Base-by-base conservation (phyloP, 2,888 invertebrate genomes). In the Branchellion lobata region DNA sequence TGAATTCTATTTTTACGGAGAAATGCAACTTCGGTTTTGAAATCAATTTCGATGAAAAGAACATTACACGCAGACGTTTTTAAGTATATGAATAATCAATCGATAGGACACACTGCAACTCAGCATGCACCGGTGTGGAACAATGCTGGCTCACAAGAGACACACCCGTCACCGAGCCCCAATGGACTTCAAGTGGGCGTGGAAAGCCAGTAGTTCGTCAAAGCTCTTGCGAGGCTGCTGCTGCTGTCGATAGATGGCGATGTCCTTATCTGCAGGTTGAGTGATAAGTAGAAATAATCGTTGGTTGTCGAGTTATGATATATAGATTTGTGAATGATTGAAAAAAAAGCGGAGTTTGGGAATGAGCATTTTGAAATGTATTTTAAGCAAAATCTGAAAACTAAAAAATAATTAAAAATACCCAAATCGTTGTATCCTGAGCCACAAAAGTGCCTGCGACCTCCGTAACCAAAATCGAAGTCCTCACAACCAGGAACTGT, bases 381-480 rank as follows among this genome's bases (percentile, higher is more conserved):
- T n/a, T n/a, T n/a, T n/a, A n/a, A n/a, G n/a, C n/a, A n/a, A n/a
- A n/a, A n/a, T n/a, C n/a, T n/a, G n/a, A n/a, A n/a, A n/a, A n/a
- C n/a, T n/a, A n/a, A n/a, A n/a, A n/a, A n/a, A n/a, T n/a, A n/a
- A n/a, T n/a, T n/a, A n/a, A n/a, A n/a, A n/a, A n/a, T 53, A 75
- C 75, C 75, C n/a, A 75, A 21, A 21, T 75, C 75, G 53, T 40
- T 21, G 31, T 75, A 75, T 5, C 51, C 51, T n/a, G 75, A 47
- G 1, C 29, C 75, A 53, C 75, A 75, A 24, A 75, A 75, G n/a
- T 47, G 47, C 33, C 75, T 75, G n/a, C 75, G 51, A 3, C 75
- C 75, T 24, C 75, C 75, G n/a, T 75, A 75, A 8, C 53, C 33
- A 29, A 75, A 75, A 53, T 75, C 51, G 29, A 27, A 75, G 14